Conservation (phyloP, 2,888 invertebrate genomes). For the Monochamus alternatus region DNA sequence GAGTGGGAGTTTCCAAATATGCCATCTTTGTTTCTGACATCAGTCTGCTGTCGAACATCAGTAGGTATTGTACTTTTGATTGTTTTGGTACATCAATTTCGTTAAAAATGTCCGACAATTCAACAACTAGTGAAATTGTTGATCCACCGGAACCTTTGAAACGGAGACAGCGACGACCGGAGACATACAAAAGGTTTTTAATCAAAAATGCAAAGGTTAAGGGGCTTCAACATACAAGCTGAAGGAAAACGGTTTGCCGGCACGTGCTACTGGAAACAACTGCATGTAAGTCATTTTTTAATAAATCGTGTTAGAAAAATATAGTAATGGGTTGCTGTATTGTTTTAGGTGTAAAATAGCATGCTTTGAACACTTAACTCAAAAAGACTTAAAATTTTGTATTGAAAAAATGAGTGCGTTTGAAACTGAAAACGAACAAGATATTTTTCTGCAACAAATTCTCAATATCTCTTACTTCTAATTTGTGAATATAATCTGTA, state of each 20-base stretch:
- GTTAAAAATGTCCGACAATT: background rate
- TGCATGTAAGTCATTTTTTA: slow-evolving; percentile 41
- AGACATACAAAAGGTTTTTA: slow-evolving; percentile 22
- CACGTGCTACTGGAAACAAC: slow-evolving; percentile 33
- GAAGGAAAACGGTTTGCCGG: slow-evolving; percentile 25
- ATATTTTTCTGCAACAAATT: slow-evolving; percentile 41
- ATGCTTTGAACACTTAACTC: slow-evolving; percentile 36
- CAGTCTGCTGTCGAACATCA: background rate
- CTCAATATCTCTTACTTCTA: too few relatives aligned
- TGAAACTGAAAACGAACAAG: slow-evolving; percentile 40
- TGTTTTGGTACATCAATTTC: background rate
- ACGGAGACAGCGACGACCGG: background rate
- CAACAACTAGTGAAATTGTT: background rate
- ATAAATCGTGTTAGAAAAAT: slow-evolving; percentile 7
- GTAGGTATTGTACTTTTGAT: background rate
- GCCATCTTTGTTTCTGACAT: background rate
- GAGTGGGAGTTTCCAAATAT: background rate
- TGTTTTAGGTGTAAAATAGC: slow-evolving; percentile 42
- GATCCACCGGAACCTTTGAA: background rate
- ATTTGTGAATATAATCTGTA: too few relatives aligned
- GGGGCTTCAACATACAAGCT: slow-evolving; percentile 35
- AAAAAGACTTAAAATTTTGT: slow-evolving; percentile 26
- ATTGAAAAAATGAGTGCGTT: slow-evolving; percentile 38
- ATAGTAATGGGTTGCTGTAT: slow-evolving; percentile 1
- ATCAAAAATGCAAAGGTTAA: slow-evolving; percentile 35